Evolutionary conservation across 2,113 vertebrate species (phyloP).

Genomic region (Rissa tridactyla): DNA sequence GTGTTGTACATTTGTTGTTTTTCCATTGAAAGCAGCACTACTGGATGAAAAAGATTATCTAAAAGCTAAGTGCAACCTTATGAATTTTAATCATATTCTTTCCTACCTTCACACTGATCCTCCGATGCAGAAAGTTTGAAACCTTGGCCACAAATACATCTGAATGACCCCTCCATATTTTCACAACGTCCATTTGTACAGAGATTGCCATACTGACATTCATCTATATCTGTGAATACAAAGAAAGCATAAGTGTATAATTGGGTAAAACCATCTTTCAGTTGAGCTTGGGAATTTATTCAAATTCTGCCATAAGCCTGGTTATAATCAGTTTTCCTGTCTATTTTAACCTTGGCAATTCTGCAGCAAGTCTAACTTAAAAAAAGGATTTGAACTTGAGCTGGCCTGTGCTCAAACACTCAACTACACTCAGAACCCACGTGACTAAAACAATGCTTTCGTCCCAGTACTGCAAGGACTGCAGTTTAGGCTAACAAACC

Average conservation of each 20-base stretch:
- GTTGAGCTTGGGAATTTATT: neutral
- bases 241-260: neutral
- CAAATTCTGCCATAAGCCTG: neutral
- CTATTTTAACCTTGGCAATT: neutral
- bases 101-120: conserved; percentile 90
- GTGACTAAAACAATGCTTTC: neutral
- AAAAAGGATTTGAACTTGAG: neutral
- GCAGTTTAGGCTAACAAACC: neutral
- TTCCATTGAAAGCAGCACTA: neutral
- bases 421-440: neutral
- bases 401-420: neutral
- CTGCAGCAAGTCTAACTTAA: neutral
- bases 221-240: conserved; percentile 84
- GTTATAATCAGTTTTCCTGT: neutral
- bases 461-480: neutral
- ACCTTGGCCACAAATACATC: conserved; percentile 85
- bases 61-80: neutral
- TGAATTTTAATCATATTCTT: neutral
- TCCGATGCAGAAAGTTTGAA: conserved; percentile 79
- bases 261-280: neutral
- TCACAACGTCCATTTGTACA: conserved; percentile 87
- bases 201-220: conserved; percentile 86
- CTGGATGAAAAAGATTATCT: neutral
- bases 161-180: conserved; percentile 90
- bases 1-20: neutral